Conservation (phyloP, 1,140 invertebrate species). For the Propsilocerus akamusi region DNA sequence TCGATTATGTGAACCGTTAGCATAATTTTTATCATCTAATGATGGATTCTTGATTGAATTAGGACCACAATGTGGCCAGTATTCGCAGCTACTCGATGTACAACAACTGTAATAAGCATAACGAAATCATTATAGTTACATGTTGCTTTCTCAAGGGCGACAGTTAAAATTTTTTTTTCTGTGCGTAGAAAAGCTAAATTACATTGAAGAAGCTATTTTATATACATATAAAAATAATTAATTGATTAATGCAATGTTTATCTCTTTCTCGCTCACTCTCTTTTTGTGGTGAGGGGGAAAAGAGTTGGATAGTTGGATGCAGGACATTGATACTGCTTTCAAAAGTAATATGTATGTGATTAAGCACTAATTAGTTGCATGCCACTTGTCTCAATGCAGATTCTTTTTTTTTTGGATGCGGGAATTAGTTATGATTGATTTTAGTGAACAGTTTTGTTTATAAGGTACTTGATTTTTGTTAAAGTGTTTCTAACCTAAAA, state of each 20-base stretch:
- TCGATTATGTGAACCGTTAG: not conserved
- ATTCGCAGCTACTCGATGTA: conserved; percentile 2
- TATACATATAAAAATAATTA: not conserved
- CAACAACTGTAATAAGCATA: conserved; percentile 1
- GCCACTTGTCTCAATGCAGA: too few relatives aligned
- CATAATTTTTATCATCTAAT: not conserved
- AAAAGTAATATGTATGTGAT: too few relatives aligned
- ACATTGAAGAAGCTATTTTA: not conserved
- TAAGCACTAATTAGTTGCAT: not conserved
- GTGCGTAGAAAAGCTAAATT: not conserved
- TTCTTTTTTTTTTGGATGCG: too few relatives aligned
- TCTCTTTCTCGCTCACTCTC: too few relatives aligned
- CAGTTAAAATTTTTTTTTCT: not conserved
- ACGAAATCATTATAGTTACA: not conserved
- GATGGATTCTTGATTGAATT: not conserved
- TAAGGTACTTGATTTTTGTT: too few relatives aligned
- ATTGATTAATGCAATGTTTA: not conserved
- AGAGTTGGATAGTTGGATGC: too few relatives aligned
- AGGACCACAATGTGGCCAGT: not conserved
- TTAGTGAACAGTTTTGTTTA: too few relatives aligned
- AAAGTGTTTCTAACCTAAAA: too few relatives aligned
- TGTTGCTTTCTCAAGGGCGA: not conserved
- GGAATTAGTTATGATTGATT: too few relatives aligned
- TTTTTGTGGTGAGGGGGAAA: too few relatives aligned
- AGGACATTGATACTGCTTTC: not conserved